Percentiles rank a stretch among this genome's conserved stretches.
Conservation (phyloP, 1,140 invertebrate species). For the Helicoverpa armigera region DNA sequence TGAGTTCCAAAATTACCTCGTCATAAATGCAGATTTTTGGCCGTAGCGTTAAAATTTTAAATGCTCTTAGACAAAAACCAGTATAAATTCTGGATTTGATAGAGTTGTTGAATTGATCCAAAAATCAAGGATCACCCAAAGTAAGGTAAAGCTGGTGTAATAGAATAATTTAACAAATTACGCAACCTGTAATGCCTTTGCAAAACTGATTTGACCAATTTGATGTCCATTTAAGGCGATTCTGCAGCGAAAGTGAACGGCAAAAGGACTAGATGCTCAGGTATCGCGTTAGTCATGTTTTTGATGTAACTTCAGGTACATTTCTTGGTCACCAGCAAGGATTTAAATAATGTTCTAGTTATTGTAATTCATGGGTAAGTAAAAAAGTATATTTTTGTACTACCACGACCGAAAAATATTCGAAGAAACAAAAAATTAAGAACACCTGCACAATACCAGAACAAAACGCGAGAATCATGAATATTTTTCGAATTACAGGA, state of each 20-base stretch:
- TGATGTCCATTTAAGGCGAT: slow-evolving; percentile 48
- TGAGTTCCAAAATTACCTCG: neutral
- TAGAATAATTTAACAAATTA: slow-evolving; percentile 45
- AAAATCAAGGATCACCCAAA: neutral
- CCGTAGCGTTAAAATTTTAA: too few species aligned
- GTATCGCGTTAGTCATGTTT: slow-evolving; percentile 38
- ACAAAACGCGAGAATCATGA: neutral
- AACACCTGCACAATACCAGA: neutral
- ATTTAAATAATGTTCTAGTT: neutral
- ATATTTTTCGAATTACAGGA: neutral
- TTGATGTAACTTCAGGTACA: slow-evolving; percentile 24
- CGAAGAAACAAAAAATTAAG: neutral
- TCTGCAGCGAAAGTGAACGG: slow-evolving; percentile 47
- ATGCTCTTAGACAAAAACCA: neutral
- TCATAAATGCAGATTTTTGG: neutral
- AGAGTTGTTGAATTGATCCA: neutral
- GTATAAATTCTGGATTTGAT: neutral
- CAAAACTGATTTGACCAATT: slow-evolving; percentile 48
- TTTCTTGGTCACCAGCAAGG: slow-evolving; percentile 9
- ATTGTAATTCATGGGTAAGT: neutral
- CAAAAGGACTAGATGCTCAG: slow-evolving; percentile 31
- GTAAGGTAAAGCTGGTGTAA: slow-evolving; percentile 12
- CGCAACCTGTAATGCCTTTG: slow-evolving; percentile 41
- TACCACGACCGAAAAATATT: too few species aligned
- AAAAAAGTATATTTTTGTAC: neutral